Evolutionary conservation across 2,888 invertebrate genomes (phyloP).

Genomic region (Andrena chrysosceles): DNA sequence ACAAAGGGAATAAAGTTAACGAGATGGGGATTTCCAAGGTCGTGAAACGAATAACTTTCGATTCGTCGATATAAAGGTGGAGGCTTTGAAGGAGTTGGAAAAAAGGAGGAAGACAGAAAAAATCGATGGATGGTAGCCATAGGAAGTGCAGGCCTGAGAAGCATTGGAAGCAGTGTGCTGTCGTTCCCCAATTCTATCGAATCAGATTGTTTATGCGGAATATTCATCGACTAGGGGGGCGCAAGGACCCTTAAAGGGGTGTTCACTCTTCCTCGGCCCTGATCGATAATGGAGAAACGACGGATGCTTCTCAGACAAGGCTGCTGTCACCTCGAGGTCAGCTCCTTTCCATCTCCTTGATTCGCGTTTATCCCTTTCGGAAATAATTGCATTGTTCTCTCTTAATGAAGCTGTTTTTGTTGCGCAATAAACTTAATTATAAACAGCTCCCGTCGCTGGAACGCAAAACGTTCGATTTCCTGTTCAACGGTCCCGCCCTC

Average conservation of each 20-base stretch:
- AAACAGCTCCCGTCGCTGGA: constrained; percentile 51
- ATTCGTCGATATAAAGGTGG: not conserved
- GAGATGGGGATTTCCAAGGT: not conserved
- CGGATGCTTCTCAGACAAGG: constrained; percentile 72
- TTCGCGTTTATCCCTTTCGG: constrained; percentile 65
- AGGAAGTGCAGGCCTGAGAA: constrained; percentile 27
- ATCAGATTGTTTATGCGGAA: constrained; percentile 74
- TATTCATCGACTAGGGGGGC: constrained; percentile 65
- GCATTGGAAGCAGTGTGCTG: constrained; percentile 18
- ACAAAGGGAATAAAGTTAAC: no score
- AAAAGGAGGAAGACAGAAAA: constrained; percentile 1
- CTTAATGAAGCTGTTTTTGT: constrained; percentile 74
- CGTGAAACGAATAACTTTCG: constrained; percentile 4
- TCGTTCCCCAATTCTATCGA: constrained; percentile 63
- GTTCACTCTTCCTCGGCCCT: constrained; percentile 70
- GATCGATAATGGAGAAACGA: constrained; percentile 74
- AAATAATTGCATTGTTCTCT: constrained; percentile 71
- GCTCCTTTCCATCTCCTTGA: constrained; percentile 47
- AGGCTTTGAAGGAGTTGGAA: constrained; percentile 22
- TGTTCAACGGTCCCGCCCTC: constrained; percentile 26
- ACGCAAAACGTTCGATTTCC: constrained; percentile 64
- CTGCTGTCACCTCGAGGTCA: constrained; percentile 51
- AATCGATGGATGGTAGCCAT: constrained; percentile 12
- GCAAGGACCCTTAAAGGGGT: constrained; percentile 67
- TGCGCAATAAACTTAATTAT: constrained; percentile 69